A percentile compares a stretch with the other conserved stretches of the same genome.
Evolutionary conservation across 2,888 invertebrate species (phyloP).

Genomic region (Tryphoninae sp.): DNA sequence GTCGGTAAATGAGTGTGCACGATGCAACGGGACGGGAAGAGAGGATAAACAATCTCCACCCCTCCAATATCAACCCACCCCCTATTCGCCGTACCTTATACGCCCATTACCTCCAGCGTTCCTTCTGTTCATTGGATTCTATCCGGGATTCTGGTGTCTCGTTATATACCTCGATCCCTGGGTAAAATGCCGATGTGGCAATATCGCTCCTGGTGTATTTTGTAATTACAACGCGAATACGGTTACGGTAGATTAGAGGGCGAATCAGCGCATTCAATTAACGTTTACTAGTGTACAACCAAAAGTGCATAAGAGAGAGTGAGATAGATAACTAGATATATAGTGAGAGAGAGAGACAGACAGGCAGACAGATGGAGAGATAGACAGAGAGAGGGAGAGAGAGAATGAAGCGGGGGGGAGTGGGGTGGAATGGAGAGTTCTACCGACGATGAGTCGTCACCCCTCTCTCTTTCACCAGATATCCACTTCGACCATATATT

Average conservation of each 20-base stretch:
- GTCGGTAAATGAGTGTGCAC: constrained; percentile 49
- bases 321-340: constrained; percentile 26
- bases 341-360: constrained; percentile 46
- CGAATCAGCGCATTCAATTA: constrained; percentile 80
- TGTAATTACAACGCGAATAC: constrained; percentile 78
- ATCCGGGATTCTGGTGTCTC: constrained; percentile 40
- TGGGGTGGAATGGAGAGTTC: too few species aligned
- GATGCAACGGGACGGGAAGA: constrained; percentile 52
- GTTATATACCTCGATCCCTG: constrained; percentile 13
- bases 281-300: constrained; percentile 73
- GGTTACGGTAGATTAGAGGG: constrained; percentile 77
- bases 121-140: constrained; percentile 48
- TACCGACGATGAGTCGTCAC: constrained; percentile 32
- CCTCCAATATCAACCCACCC: constrained; percentile 7
- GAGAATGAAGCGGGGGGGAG: too few species aligned
- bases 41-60: constrained; percentile 21
- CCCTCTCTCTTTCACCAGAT: constrained; percentile 76
- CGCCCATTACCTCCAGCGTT: constrained; percentile 56
- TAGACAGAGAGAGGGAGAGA: too few species aligned
- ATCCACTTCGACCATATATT: constrained; percentile 68
- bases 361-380: too few species aligned
- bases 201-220: constrained; percentile 75
- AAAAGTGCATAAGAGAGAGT: neutral
- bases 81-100: constrained; percentile 42
- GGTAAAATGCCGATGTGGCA: constrained; percentile 61